Evolutionary conservation across 2,113 vertebrate species (phyloP), one percentile per base, ranked within the genome.

Genomic region (Phyllostomus hastatus): DNA sequence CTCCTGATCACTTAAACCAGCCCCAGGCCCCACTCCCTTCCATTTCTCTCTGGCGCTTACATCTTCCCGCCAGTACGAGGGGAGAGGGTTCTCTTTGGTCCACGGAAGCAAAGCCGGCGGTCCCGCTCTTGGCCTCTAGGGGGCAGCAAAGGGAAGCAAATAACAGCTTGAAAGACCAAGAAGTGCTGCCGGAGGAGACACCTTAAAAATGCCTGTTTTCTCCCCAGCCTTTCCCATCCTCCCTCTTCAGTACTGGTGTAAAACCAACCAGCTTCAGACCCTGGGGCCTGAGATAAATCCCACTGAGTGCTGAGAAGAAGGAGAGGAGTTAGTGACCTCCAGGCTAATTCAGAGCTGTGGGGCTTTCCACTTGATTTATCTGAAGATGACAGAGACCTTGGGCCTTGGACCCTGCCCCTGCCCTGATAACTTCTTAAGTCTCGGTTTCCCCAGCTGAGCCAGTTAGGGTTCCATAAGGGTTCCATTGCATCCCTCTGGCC

Each of bases 71-170:
- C 2, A 20, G 11, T 7, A 14, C 28, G 73, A 50, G 50, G 11
- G 9, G 24, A 17, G 0, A 10, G 3, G 16, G 16, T 61, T 38
- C 43, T 43, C 43, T 28, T 31, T 3, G 22, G n/a, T 26, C 28
- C 10, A 0, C 20, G 9, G 12, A 54, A 91, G 52, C 31, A 73
- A 64, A 15, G 33, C 19, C 3, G 1, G 67, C 3, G 0, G 38
- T 24, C 17, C 84, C 9, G 35, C 20, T 86, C 16, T 64, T 17
- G 33, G 79, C 82, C 97, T 0, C 67, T 95, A 97, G 95, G 15
- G 57, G 97, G 93, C 88, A 96, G 97, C 89, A 96, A 88, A 97
- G 81, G 88, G 84, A 92, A 61, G 93, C 93, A 96, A 96, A 98
- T 41, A 10, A 38, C 33, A 31, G 35, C 46, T 59, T 83, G 26